Evolutionary conservation across 2,888 invertebrate genomes (phyloP).

Genomic region (Barypeithes pellucidus): DNA sequence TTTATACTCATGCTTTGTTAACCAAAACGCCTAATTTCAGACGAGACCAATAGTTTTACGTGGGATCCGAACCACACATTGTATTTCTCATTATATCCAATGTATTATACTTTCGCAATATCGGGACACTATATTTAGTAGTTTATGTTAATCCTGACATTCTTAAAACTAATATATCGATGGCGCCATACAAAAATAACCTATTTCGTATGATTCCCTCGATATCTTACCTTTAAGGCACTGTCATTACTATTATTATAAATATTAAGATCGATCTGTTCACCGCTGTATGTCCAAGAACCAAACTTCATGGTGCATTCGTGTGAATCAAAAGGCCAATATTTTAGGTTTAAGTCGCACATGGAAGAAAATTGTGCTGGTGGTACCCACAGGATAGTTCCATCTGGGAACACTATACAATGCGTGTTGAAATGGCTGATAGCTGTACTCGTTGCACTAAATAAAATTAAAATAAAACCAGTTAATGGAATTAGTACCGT

Average conservation of each 20-base stretch:
- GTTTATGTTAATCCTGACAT: background rate
- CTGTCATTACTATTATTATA: conserved; percentile 56
- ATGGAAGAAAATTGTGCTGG: conserved; percentile 79
- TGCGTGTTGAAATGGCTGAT: conserved; percentile 76
- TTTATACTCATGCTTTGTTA: too few relatives aligned
- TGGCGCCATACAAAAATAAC: conserved; percentile 1
- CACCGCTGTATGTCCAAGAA: conserved; percentile 80
- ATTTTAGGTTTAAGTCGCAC: conserved; percentile 78
- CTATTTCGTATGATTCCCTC: conserved; percentile 14
- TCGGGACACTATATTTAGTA: too few relatives aligned
- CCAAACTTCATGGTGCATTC: conserved; percentile 79
- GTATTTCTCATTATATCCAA: too few relatives aligned
- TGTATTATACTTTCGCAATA: too few relatives aligned
- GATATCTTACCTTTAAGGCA: conserved; percentile 58
- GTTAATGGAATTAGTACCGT: background rate
- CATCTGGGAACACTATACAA: conserved; percentile 72
- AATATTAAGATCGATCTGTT: conserved; percentile 73
- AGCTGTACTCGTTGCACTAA: conserved; percentile 75
- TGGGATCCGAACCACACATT: too few relatives aligned
- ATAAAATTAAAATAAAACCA: conserved; percentile 48
- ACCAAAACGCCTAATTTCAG: too few relatives aligned
- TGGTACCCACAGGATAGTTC: conserved; percentile 78
- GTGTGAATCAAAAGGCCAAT: conserved; percentile 87
- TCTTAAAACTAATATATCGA: conserved; percentile 23
- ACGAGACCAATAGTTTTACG: too few relatives aligned